A percentile compares a stretch with the other conserved stretches of the same genome.
Evolutionary conservation across 2,797 vertebrate genomes (phyloP).

Genomic region (Pangasius larnaudii): DNA sequence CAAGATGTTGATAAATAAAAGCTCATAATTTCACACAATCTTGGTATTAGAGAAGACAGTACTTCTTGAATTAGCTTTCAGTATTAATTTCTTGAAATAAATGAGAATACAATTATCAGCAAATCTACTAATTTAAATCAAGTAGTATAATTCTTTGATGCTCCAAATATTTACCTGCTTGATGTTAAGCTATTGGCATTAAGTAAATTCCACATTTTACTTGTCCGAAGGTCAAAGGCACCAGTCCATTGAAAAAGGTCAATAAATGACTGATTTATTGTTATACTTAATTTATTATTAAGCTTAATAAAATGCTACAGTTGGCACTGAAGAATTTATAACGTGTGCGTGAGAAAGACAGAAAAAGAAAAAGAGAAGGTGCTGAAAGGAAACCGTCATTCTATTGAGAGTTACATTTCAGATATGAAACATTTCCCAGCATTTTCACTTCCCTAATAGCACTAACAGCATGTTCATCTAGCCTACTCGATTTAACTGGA

Average conservation of each 20-base stretch:
- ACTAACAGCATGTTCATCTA: neutral
- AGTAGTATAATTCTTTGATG: neutral
- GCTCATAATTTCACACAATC: neutral
- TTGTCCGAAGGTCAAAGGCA: neutral
- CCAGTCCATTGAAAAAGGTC: neutral
- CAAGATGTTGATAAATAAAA: neutral
- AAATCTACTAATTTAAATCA: neutral
- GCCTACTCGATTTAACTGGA: neutral
- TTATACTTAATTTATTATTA: neutral
- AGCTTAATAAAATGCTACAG: neutral
- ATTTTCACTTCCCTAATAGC: neutral
- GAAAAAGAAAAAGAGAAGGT: neutral
- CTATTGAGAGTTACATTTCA: neutral
- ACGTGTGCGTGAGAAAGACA: neutral
- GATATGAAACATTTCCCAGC: neutral
- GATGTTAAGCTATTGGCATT: neutral
- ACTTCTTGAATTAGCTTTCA: neutral
- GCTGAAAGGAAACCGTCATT: neutral
- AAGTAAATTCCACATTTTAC: neutral
- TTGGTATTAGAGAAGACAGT: neutral
- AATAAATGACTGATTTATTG: neutral
- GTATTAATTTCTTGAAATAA: neutral
- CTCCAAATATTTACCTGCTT: neutral
- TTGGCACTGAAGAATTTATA: neutral
- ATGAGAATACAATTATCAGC: neutral